phyloP scores from a whole-genome alignment of 2,797 vertebrate genomes.

The Dicrostonyx torquatus region DNA sequence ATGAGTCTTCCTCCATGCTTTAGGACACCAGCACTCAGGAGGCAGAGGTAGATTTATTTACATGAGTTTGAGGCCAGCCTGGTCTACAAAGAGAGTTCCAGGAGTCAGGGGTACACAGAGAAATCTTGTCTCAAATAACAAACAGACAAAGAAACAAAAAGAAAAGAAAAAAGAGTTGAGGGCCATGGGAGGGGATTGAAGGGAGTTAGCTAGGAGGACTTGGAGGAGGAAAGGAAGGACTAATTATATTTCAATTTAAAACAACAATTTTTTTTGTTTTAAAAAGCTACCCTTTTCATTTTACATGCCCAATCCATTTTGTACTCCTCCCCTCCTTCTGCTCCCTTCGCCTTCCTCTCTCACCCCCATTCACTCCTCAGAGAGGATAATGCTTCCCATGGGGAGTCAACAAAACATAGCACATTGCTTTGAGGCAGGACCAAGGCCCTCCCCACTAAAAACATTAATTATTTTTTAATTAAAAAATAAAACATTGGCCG shows the following conservation, averaged over 20 bases:
- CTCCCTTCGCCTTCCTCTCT: no score
- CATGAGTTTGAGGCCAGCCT: neutral
- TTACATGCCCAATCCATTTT: no score
- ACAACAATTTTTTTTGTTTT: neutral
- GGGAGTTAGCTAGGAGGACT: neutral
- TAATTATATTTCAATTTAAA: neutral
- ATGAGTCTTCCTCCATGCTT: neutral
- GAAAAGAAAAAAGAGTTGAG: neutral
- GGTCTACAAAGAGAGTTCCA: neutral
- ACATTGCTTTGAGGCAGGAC: no score
- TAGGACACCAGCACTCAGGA: neutral
- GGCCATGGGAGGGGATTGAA: neutral
- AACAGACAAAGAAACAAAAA: neutral
- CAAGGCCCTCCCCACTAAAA: no score
- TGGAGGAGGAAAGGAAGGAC: neutral
- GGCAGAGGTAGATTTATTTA: neutral
- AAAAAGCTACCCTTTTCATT: neutral
- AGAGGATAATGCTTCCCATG: no score
- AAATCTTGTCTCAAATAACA: neutral
- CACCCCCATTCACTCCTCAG: no score
- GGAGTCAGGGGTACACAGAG: neutral
- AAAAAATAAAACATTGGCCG: neutral
- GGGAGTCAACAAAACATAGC: no score
- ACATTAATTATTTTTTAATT: neutral
- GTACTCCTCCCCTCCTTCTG: no score